A percentile compares a stretch with the other conserved stretches of the same genome.
Evolutionary conservation across 1,140 invertebrate genomes (phyloP).

Genomic region (Phocides pigmalion): DNA sequence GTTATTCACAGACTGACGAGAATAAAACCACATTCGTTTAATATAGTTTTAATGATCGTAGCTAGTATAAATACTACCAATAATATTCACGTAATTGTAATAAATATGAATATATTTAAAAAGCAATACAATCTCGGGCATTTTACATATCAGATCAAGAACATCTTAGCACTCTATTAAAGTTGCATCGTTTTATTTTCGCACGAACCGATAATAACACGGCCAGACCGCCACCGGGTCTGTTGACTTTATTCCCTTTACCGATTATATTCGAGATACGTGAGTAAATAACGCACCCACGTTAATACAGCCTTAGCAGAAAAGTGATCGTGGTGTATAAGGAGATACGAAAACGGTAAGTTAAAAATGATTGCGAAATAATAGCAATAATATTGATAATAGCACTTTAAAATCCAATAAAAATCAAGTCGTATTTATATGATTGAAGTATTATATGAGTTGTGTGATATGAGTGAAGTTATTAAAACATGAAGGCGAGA

Average conservation of each 20-base stretch:
- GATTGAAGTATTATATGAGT: too few relatives aligned
- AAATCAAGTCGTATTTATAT: too few relatives aligned
- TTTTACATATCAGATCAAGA: constrained; percentile 13
- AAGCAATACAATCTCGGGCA: constrained; percentile 3
- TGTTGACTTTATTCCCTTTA: constrained; percentile 52
- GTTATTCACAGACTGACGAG: too few relatives aligned
- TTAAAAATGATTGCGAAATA: too few relatives aligned
- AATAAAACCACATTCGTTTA: too few relatives aligned
- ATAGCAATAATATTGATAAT: too few relatives aligned
- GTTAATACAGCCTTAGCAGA: constrained; percentile 45
- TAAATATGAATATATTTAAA: not conserved
- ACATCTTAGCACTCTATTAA: constrained; percentile 73
- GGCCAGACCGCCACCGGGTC: constrained; percentile 59
- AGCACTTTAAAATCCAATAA: too few relatives aligned
- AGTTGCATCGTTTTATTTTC: constrained; percentile 58
- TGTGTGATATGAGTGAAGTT: too few relatives aligned
- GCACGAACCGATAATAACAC: constrained; percentile 63
- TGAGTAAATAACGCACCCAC: constrained; percentile 53
- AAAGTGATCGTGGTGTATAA: not conserved
- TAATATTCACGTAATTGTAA: not conserved
- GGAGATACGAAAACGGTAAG: too few relatives aligned
- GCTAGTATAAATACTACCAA: too few relatives aligned
- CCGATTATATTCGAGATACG: constrained; percentile 57
- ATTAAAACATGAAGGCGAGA: too few relatives aligned
- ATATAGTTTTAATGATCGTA: too few relatives aligned